Percentiles rank a stretch among this genome's conserved stretches.
Conservation (phyloP, 2,113 vertebrate species). For the Indicator maculatus region DNA sequence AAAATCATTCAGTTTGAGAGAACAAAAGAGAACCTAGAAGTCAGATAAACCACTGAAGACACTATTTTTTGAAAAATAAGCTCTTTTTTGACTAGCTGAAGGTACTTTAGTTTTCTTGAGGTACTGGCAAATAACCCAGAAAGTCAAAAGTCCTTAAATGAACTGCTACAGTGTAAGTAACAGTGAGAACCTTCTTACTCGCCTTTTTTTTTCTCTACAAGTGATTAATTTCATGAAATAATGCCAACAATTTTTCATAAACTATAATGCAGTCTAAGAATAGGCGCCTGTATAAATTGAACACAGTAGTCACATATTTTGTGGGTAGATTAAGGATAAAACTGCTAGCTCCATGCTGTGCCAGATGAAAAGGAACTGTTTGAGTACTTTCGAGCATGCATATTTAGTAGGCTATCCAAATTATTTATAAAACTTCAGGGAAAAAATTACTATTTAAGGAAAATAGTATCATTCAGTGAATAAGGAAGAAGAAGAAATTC, state of each 20-base stretch:
- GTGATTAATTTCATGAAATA: slow-evolving; percentile 40
- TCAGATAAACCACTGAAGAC: background rate
- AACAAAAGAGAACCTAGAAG: background rate
- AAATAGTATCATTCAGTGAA: slow-evolving; percentile 25
- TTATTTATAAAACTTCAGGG: slow-evolving; percentile 67
- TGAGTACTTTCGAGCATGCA: slow-evolving; percentile 57
- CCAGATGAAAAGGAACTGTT: slow-evolving; percentile 66
- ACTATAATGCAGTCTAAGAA: slow-evolving; percentile 48
- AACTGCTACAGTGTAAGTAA: slow-evolving; percentile 24
- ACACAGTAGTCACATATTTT: slow-evolving; percentile 57
- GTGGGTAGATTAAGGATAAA: slow-evolving; percentile 62
- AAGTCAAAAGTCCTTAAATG: background rate
- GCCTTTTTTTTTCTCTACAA: background rate
- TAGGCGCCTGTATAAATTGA: slow-evolving; percentile 46
- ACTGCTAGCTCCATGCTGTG: slow-evolving; percentile 59
- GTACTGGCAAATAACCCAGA: background rate
- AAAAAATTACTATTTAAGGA: slow-evolving; percentile 60
- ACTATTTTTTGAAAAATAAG: background rate
- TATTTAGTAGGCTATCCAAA: slow-evolving; percentile 67
- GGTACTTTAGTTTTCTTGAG: background rate
- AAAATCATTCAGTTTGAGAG: background rate
- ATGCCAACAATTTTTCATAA: slow-evolving; percentile 41
- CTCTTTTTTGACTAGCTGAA: background rate
- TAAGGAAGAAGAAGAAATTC: slow-evolving; percentile 19
- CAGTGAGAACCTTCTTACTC: slow-evolving; percentile 6